Evolutionary conservation across 2,888 invertebrate species (phyloP).

Genomic region (Blomia tropicalis): DNA sequence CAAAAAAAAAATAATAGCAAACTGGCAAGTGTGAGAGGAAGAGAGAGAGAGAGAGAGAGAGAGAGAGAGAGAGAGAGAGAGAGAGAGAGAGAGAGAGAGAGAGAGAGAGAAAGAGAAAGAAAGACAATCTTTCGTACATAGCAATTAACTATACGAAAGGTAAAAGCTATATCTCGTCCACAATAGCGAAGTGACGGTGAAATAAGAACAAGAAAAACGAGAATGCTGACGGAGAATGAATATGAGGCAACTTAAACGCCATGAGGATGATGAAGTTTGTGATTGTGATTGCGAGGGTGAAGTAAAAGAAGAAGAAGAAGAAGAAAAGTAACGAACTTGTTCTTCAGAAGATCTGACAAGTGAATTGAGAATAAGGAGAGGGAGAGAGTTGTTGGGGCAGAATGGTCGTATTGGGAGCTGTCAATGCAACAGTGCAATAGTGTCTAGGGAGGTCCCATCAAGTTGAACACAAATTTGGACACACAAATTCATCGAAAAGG

Average conservation of each 20-base stretch:
- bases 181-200: neutral
- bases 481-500: neutral
- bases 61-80: neutral
- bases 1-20: neutral
- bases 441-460: too few relatives aligned
- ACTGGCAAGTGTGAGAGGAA: neutral
- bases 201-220: neutral
- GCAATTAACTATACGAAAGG: neutral
- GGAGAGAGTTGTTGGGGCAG: neutral
- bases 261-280: too few relatives aligned
- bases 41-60: neutral
- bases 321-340: too few relatives aligned
- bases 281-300: too few relatives aligned
- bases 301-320: too few relatives aligned
- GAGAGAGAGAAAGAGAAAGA: neutral
- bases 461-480: too few relatives aligned
- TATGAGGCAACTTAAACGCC: neutral
- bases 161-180: too few relatives aligned
- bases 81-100: neutral
- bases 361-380: neutral
- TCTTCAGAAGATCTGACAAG: too few relatives aligned
- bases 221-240: neutral
- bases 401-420: neutral
- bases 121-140: too few relatives aligned
- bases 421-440: neutral